Base-by-base conservation (phyloP, 2,888 invertebrate genomes). In the Druceiella hillmani region DNA sequence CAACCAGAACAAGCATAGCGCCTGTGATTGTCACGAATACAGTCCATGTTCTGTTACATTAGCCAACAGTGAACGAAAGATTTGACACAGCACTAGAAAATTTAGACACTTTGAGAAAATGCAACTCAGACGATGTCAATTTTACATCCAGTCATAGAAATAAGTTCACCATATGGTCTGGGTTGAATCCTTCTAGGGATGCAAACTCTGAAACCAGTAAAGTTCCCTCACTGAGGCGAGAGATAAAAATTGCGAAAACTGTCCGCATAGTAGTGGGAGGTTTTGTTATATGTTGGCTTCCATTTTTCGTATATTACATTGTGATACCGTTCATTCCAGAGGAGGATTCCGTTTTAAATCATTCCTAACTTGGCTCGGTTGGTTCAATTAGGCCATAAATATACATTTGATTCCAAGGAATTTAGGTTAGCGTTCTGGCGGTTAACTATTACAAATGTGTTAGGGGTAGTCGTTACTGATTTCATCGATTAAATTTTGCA, bases 371-470 rank as follows among this genome's bases (percentile, higher is more conserved):
- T 91, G 90, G 90, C 66, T 91, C 25, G 91, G 89, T 1, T 91
- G 90, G 88, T 83, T 88, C 52, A 91, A 90, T 58, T 88, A 88
- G 1, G 88, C 88, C 3, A 87, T 91, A 46, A 91, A 91, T 64
- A 90, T 55, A 89, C 90, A 12, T 90, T 90, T 56, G 89, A 89
- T 62, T 89, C 87, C 43, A 84, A 84, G 1, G 90, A 90, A 58
- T 90, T 90, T 57, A 77, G 89, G 54, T 75, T 86, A 49, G 89
- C 90, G 0, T 89, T 90, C 55, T 89, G 88, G 88, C 74, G 87
- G 45, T 64, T 90, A 20, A 90, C 90, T 1, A 76, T 83, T 36
- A 78, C 74, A n/a, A n/a, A n/a, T n/a, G n/a, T n/a, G n/a, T n/a
- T n/a, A n/a, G n/a, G n/a, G n/a, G n/a, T n/a, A n/a, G n/a, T n/a